Evolutionary conservation across 1,140 invertebrate species (phyloP).

Genomic region (Elysia chlorotica): DNA sequence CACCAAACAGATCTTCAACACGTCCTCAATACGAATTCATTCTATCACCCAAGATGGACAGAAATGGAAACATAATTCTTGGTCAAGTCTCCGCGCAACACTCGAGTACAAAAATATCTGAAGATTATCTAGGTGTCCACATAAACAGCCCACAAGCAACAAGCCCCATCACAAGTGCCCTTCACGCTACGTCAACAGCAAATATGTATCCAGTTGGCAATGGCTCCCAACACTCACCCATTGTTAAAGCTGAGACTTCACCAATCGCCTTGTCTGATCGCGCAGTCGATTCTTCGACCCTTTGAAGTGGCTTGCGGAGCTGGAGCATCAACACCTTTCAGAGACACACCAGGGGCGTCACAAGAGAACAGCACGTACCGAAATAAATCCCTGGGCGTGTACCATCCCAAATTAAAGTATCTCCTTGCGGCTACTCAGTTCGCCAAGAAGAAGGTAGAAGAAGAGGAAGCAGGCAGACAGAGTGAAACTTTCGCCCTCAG

Average conservation of each 20-base stretch:
- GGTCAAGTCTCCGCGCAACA: no score
- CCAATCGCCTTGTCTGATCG: background rate
- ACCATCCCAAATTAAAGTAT: constrained; percentile 23
- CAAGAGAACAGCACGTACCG: background rate
- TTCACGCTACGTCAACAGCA: no score
- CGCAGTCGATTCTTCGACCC: background rate
- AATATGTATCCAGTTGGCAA: background rate
- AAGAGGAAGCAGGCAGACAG: background rate
- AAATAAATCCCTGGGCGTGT: background rate
- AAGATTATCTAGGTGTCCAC: background rate
- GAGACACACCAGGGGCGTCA: background rate
- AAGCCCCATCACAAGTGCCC: background rate
- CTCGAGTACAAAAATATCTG: background rate
- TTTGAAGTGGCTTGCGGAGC: background rate
- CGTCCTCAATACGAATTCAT: constrained; percentile 12
- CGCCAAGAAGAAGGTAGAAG: background rate
- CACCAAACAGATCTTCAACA: background rate
- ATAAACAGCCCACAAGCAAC: background rate
- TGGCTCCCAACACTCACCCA: background rate
- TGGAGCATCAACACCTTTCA: background rate
- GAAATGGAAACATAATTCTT: constrained; percentile 14
- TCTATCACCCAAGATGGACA: constrained; percentile 18
- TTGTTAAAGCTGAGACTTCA: background rate
- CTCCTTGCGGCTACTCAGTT: constrained; percentile 12
- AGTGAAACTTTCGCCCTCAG: background rate